phyloP scores from a whole-genome alignment of 2,888 invertebrate genomes.

The Lottia scabra region DNA sequence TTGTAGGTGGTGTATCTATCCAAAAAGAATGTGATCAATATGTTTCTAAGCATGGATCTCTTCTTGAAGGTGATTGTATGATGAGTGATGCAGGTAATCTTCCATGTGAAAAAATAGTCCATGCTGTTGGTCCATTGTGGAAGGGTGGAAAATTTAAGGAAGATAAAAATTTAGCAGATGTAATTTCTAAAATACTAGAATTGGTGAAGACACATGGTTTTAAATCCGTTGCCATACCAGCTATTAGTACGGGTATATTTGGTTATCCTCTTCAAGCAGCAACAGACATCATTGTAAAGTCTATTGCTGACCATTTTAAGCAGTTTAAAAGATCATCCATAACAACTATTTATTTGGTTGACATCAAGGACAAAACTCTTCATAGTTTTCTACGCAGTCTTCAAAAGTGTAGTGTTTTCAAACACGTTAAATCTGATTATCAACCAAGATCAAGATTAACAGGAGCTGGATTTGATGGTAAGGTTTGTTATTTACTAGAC shows the following conservation, averaged over 20 bases:
- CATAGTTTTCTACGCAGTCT: neutral
- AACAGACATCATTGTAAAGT: neutral
- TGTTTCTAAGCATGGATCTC: neutral
- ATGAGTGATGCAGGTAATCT: neutral
- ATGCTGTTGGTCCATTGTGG: neutral
- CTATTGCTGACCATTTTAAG: neutral
- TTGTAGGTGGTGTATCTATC: neutral
- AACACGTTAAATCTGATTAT: too few species aligned
- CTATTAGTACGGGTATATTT: neutral
- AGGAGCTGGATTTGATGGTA: too few species aligned
- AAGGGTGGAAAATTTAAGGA: neutral
- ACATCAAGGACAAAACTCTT: neutral
- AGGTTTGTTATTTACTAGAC: too few species aligned
- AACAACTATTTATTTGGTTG: neutral
- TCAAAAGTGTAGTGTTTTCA: too few species aligned
- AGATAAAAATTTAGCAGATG: neutral
- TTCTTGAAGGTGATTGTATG: neutral
- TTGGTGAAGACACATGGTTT: neutral
- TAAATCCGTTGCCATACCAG: neutral
- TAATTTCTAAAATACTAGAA: neutral
- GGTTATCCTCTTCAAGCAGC: neutral
- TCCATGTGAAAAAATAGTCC: neutral
- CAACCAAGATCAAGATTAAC: too few species aligned
- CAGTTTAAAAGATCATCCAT: neutral
- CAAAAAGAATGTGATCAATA: neutral